Evolutionary conservation across 2,113 vertebrate species (phyloP).

Genomic region (Tachysurus vachellii): DNA sequence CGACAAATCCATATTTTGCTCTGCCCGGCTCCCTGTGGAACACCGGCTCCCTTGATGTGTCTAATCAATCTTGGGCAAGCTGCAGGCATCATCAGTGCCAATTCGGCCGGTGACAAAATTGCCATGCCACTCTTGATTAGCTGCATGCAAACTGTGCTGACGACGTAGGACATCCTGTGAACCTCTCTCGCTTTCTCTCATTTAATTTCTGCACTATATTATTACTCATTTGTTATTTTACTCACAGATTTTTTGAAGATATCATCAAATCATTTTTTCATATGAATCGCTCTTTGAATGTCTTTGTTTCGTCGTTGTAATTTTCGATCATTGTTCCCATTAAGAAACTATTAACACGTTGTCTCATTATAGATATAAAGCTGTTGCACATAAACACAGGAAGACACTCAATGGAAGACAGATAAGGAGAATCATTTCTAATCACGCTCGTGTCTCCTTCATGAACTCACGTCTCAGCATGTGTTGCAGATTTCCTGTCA

Average conservation of each 20-base stretch:
- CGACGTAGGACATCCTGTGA: slow-evolving; percentile 33
- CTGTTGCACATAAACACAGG: background rate
- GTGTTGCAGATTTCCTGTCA: background rate
- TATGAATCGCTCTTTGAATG: background rate
- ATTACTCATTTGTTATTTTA: background rate
- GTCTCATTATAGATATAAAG: background rate
- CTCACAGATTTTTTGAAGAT: background rate
- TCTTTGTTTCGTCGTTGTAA: background rate
- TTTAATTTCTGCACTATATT: background rate
- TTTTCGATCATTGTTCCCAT: background rate
- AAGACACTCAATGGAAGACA: background rate
- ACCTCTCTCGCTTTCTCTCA: slow-evolving; percentile 1
- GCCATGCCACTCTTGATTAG: slow-evolving; percentile 51
- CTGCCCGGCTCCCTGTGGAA: slow-evolving; percentile 51
- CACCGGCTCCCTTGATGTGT: slow-evolving; percentile 54
- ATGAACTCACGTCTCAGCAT: background rate
- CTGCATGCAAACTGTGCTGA: slow-evolving; percentile 50
- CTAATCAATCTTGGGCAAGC: slow-evolving; percentile 60
- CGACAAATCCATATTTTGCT: slow-evolving; percentile 60
- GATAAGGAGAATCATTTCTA: background rate
- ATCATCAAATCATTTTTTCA: background rate
- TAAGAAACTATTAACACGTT: background rate
- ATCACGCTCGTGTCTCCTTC: background rate
- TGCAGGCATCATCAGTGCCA: slow-evolving; percentile 52
- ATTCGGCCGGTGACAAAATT: slow-evolving; percentile 53